Base-by-base conservation (phyloP, 2,888 invertebrate species). In the Apodemia duryi region DNA sequence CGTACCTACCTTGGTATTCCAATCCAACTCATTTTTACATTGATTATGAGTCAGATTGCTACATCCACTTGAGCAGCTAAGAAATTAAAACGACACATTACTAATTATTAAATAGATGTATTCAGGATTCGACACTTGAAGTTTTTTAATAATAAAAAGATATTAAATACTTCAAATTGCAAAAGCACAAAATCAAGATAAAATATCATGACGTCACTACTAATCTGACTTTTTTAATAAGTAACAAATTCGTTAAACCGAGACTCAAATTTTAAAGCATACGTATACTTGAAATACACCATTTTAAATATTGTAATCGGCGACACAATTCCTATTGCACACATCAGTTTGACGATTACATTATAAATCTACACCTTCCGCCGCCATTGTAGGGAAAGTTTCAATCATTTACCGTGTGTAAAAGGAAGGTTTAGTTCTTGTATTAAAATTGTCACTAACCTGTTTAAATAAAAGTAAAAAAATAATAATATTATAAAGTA, bases 381-480 rank as follows among this genome's bases (percentile, higher is more conserved):
- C 60, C 60, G 60, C 60, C 60, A 60, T 60, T 13, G 7, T 35
- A n/a, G 6, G 35, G 32, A 60, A 60, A 60, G 7, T 60, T 35
- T 5, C 35, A 60, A 60, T 35, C 32, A 11, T 60, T 32, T 32
- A 29, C 35, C 35, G 13, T 60, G 57, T 28, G 10, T 57, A 11
- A n/a, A 54, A 10, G 13, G 32, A 13, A 35, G 35, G 11, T 60
- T 5, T 32, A 60, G 35, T 35, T 60, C 57, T 57, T n/a, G 29
- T 60, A 60, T 35, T 60, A 60, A 60, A 35, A 60, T 60, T 11
- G 32, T 6, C n/a, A 60, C 60, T 60, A 60, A 60, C 60, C 60
- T 60, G 60, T 35, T 32, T 7, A 35, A 60, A 35, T 35, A 51
- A 51, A 60, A 35, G 13, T 13, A n/a, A n/a, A 60, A 60, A 60